These are phyloP conservation scores for Dromas ardeola DNA, from an alignment of 2,113 vertebrate genomes.

Conservation along the genomic window DNA sequence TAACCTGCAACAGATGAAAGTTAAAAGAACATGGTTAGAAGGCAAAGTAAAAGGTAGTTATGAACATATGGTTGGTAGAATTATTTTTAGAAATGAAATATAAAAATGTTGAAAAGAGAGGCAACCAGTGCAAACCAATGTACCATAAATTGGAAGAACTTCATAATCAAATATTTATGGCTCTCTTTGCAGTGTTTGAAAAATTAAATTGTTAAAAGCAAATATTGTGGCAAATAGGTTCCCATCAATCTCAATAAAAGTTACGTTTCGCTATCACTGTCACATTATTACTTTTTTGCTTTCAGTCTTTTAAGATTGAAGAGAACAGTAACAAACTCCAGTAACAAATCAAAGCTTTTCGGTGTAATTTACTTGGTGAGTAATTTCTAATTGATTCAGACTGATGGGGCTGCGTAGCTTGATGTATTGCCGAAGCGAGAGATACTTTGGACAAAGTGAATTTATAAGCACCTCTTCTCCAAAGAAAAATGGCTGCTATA, in stretches of 20 bases:
- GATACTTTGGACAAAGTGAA: conserved; percentile 74
- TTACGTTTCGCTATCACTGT: conserved; percentile 75
- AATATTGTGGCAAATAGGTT: conserved; percentile 82
- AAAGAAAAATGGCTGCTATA: conserved; percentile 80
- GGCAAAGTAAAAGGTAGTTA: conserved; percentile 20
- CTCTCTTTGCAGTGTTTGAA: conserved; percentile 69
- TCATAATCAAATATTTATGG: conserved; percentile 80
- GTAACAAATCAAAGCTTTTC: conserved; percentile 77
- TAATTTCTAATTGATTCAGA: conserved; percentile 87
- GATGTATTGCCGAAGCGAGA: conserved; percentile 74
- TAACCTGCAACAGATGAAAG: conserved; percentile 33
- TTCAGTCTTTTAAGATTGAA: conserved; percentile 74
- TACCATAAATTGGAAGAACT: conserved; percentile 61
- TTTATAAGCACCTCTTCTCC: conserved; percentile 76
- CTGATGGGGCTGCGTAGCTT: conserved; percentile 71
- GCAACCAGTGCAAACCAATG: conserved; percentile 43
- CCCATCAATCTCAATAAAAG: conserved; percentile 81
- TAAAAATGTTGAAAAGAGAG: conserved; percentile 1
- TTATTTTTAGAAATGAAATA: conserved; percentile 39
- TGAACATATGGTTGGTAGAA: not conserved
- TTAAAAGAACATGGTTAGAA: conserved; percentile 19
- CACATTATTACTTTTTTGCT: conserved; percentile 75
- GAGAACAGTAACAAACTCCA: conserved; percentile 69
- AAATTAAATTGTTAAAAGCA: conserved; percentile 87
- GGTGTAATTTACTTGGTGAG: conserved; percentile 79